phyloP scores from a whole-genome alignment of 2,888 invertebrate species.

The Stramonita haemastoma region DNA sequence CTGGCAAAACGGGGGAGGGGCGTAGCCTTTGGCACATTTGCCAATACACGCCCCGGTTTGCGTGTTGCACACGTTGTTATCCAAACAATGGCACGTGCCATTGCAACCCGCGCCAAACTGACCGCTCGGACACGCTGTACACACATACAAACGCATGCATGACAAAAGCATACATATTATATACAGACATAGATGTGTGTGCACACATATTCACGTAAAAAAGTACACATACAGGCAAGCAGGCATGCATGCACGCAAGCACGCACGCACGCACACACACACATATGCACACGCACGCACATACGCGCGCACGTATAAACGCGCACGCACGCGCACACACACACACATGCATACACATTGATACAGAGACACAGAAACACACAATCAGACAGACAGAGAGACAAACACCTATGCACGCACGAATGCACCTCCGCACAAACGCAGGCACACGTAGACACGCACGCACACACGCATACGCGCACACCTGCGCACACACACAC shows the following conservation, averaged over 20 bases:
- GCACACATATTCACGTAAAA: neutral
- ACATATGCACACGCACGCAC: neutral
- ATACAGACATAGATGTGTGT: no score
- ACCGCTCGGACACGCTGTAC: constrained; percentile 57
- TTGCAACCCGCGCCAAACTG: constrained; percentile 66
- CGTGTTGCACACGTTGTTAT: constrained; percentile 57
- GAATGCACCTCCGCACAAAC: no score
- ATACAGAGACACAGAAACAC: no score
- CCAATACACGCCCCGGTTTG: constrained; percentile 61
- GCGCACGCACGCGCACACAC: neutral
- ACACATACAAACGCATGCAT: neutral
- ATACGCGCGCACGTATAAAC: neutral
- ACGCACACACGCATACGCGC: neutral
- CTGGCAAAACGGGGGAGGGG: constrained; percentile 63
- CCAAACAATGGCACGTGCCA: constrained; percentile 68
- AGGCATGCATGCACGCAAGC: neutral
- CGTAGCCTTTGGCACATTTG: constrained; percentile 70
- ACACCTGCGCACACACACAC: no score
- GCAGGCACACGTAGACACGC: no score
- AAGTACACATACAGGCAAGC: neutral
- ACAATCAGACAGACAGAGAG: no score
- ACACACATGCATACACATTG: neutral
- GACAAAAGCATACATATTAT: neutral
- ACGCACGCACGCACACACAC: neutral
- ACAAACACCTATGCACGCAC: no score